Evolutionary conservation across 1,140 invertebrate species (phyloP).

Genomic region (Nixonia krombeini): DNA sequence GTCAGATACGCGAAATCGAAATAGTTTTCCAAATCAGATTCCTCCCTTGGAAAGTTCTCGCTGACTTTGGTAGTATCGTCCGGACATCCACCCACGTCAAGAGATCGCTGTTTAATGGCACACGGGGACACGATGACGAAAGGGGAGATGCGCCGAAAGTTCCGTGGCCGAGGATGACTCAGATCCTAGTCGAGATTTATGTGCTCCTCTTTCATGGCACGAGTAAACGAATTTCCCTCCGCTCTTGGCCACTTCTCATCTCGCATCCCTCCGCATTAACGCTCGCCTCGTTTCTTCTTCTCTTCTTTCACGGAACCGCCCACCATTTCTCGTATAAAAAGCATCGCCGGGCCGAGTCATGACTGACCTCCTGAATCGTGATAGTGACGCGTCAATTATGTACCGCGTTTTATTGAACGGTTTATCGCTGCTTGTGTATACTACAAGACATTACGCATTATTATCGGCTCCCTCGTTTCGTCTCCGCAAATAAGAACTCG

Average conservation of each 20-base stretch:
- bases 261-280: constrained; percentile 23
- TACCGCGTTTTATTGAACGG: constrained; percentile 46
- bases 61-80: constrained; percentile 29
- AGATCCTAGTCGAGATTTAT: constrained; percentile 43
- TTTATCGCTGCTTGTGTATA: constrained; percentile 30
- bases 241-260: constrained; percentile 23
- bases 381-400: constrained; percentile 49
- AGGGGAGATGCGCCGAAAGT: constrained; percentile 43
- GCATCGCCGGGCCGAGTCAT: constrained; percentile 10
- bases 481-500: no score
- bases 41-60: constrained; percentile 31
- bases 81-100: constrained; percentile 34
- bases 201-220: constrained; percentile 37
- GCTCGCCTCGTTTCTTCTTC: constrained; percentile 12
- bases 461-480: constrained; percentile 29
- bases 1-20: constrained; percentile 5
- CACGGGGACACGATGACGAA: constrained; percentile 31
- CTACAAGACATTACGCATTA: constrained; percentile 30
- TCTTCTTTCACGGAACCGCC: constrained; percentile 23
- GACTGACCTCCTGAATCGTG: constrained; percentile 37
- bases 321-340: constrained; percentile 15
- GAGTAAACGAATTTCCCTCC: constrained; percentile 47
- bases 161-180: constrained; percentile 39
- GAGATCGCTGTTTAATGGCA: constrained; percentile 45
- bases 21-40: constrained; percentile 41